Evolutionary conservation across 92 coral and sea anemone species (phyloP).

Genomic region (Bergia puertoricense): DNA sequence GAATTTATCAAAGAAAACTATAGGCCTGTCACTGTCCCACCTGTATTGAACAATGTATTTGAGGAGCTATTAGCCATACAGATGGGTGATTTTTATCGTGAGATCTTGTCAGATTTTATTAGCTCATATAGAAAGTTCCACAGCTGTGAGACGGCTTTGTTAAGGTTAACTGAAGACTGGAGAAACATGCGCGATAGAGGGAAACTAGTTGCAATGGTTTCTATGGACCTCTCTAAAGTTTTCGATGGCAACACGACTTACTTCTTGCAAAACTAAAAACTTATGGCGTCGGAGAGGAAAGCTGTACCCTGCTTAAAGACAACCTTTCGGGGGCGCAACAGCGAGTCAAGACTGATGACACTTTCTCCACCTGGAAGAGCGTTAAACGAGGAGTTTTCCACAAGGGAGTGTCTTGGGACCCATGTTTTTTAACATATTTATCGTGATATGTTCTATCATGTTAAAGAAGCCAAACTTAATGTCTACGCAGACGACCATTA

Average conservation of each 20-base stretch:
- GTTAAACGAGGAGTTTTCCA: too few species aligned
- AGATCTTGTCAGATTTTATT: constrained; percentile 42
- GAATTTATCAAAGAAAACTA: too few species aligned
- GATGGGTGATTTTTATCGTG: neutral
- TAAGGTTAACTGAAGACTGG: constrained; percentile 16
- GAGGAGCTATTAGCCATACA: too few species aligned
- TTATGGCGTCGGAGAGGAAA: constrained; percentile 1
- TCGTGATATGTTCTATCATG: too few species aligned
- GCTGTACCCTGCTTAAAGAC: neutral
- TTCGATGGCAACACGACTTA: constrained; percentile 12
- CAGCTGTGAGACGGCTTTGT: constrained; percentile 42
- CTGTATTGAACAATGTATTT: too few species aligned
- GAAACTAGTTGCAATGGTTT: constrained; percentile 38
- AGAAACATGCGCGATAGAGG: constrained; percentile 21
- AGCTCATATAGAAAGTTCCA: constrained; percentile 38
- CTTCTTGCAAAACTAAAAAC: constrained; percentile 14
- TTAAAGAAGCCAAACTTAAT: too few species aligned
- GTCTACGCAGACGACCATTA: too few species aligned
- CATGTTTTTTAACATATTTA: too few species aligned
- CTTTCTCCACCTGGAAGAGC: too few species aligned
- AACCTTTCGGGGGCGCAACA: neutral
- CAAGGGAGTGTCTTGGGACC: too few species aligned
- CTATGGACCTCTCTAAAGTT: constrained; percentile 46
- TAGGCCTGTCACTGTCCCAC: too few species aligned
- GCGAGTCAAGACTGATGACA: too few species aligned